Evolutionary conservation across 2,797 vertebrate genomes (phyloP), one percentile per base, ranked within the genome.

Genomic region (Alcedo quadribrachys): DNA sequence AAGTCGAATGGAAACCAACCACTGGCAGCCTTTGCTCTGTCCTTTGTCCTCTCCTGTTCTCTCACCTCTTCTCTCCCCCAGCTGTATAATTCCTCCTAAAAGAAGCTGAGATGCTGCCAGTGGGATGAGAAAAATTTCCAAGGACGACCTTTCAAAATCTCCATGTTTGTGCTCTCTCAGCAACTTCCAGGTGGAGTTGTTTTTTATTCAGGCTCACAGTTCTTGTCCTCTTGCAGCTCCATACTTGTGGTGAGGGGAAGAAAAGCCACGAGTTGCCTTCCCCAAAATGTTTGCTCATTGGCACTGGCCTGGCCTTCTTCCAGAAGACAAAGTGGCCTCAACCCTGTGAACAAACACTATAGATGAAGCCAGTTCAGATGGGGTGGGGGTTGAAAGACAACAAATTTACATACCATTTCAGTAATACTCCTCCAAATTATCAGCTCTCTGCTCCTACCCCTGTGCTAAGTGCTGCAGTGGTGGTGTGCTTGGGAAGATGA

Each of bases 401-500:
- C 57, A 33, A 53, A 93, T 96, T 93, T 93, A 50, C 89, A 86
- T 93, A 50, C 33, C 45, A 51, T 60, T 89, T 73, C 76, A 66
- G 71, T 84, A 73, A 78, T 67, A 60, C 66, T 70, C 43, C 55
- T 92, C 89, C 95, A 86, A 87, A 91, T 88, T 63, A 77, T 84
- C 87, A 33, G 81, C 74, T 58, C 67, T 87, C 75, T 85, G 87
- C 67, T 81, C 73, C 90, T 73, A 11, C 92, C 87, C 46, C 92
- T 51, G 7, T 62, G 83, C 81, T 62, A 88, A 92, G 78, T 67
- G 66, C 80, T 87, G 80, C 81, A 11, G 3, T 87, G 82, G 54
- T 60, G 87, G 71, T 78, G 85, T 69, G 61, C 85, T 95, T 91
- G 66, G 89, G 88, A 81, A 96, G 95, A 93, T 54, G 83, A 83